Conservation (phyloP, 2,113 vertebrate genomes). For the Odontesthes bonariensis region DNA sequence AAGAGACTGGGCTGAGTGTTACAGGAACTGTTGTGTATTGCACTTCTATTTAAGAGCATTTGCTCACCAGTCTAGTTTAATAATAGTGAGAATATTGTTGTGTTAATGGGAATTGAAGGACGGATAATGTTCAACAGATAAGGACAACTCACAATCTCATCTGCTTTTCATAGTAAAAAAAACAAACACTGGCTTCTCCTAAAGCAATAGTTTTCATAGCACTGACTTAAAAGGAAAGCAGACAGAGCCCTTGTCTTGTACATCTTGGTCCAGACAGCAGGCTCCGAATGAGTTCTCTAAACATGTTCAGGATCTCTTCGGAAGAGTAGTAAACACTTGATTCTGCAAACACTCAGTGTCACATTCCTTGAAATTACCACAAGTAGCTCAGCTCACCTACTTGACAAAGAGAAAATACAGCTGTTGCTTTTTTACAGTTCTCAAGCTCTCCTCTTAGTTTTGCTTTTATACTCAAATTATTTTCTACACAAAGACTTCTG, state of each 20-base stretch:
- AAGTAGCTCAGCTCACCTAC: neutral
- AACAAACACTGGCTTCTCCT: slow-evolving; percentile 12
- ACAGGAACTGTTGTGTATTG: slow-evolving; percentile 17
- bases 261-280: slow-evolving; percentile 31
- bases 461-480: neutral
- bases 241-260: slow-evolving; percentile 30
- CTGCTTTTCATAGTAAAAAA: slow-evolving; percentile 61
- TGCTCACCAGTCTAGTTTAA: slow-evolving; percentile 30
- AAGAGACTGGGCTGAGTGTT: slow-evolving; percentile 12
- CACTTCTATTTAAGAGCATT: neutral
- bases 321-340: slow-evolving; percentile 63
- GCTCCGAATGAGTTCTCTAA: slow-evolving; percentile 21
- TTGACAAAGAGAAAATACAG: slow-evolving; percentile 9
- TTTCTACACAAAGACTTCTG: too few species aligned
- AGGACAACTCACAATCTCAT: slow-evolving; percentile 26
- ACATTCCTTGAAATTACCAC: slow-evolving; percentile 44
- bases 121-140: slow-evolving; percentile 42
- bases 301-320: slow-evolving; percentile 40
- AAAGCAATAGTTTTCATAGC: slow-evolving; percentile 55
- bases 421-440: neutral
- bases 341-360: slow-evolving; percentile 61
- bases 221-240: slow-evolving; percentile 74
- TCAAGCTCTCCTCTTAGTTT: neutral
- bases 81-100: slow-evolving; percentile 37
- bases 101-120: slow-evolving; percentile 30